Evolutionary conservation across 2,888 invertebrate genomes (phyloP).

Genomic region (Phalera bucephala): DNA sequence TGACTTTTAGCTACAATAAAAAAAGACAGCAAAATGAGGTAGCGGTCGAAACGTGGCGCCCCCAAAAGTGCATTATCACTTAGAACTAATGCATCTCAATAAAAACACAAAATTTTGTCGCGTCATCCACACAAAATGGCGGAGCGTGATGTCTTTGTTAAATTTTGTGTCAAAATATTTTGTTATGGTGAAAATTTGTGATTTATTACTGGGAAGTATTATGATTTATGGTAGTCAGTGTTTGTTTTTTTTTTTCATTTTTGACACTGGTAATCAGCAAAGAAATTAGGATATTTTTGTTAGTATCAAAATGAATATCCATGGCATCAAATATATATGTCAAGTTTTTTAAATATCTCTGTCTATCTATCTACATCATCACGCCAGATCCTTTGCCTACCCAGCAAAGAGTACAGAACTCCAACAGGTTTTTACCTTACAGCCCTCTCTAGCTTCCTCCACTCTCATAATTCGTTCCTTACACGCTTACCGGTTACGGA

Average conservation of each 20-base stretch:
- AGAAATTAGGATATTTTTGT: neutral
- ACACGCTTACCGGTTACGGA: too few relatives aligned
- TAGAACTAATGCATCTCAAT: constrained; percentile 33
- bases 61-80: constrained; percentile 34
- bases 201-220: constrained; percentile 5
- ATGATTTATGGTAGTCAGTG: neutral
- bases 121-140: constrained; percentile 35
- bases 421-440: too few relatives aligned
- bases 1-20: too few relatives aligned
- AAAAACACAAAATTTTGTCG: constrained; percentile 32
- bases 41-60: constrained; percentile 13
- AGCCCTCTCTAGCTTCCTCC: too few relatives aligned
- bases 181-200: neutral
- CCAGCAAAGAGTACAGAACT: too few relatives aligned
- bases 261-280: neutral
- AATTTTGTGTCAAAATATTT: constrained; percentile 25
- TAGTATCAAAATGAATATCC: neutral
- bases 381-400: too few relatives aligned
- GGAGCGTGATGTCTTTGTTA: constrained; percentile 7
- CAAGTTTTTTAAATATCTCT: too few relatives aligned
- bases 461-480: too few relatives aligned
- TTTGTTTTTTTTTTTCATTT: neutral
- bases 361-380: too few relatives aligned
- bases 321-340: neutral
- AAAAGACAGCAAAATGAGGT: constrained; percentile 18